A percentile compares a stretch with the other conserved stretches of the same genome.
Evolutionary conservation across 2,797 vertebrate species (phyloP).

Genomic region (Myiotriccus ornatus): DNA sequence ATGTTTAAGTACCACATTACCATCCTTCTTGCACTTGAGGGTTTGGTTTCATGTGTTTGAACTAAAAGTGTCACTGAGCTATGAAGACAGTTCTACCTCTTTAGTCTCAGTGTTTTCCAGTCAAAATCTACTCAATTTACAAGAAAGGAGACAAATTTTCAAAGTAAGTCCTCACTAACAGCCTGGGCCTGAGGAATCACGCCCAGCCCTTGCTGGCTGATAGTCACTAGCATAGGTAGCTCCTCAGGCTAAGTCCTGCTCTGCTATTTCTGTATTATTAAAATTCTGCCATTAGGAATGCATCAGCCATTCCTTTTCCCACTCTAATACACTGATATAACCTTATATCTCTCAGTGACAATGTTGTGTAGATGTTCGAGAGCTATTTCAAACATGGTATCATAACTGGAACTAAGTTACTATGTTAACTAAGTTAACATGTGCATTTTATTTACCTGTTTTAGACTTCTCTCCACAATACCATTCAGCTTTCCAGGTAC

Average conservation of each 20-base stretch:
- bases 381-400: background rate
- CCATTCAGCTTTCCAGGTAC: background rate
- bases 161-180: background rate
- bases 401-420: background rate
- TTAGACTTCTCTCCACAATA: background rate
- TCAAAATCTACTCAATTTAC: background rate
- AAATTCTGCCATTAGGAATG: background rate
- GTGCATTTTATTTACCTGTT: background rate
- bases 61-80: background rate
- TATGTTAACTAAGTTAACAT: rapidly evolving
- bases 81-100: background rate
- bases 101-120: background rate
- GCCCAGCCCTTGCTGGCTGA: background rate
- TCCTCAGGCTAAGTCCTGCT: background rate
- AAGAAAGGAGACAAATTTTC: background rate
- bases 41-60: background rate
- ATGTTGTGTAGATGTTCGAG: background rate
- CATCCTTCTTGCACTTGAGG: background rate
- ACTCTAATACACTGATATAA: background rate
- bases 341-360: no score
- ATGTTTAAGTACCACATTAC: background rate
- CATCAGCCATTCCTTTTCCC: background rate
- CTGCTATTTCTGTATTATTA: background rate
- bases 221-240: background rate
- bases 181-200: background rate